These are phyloP conservation scores for Osmoderma eremita DNA, from an alignment of 2,888 invertebrate genomes.

Conservation along the genomic window DNA sequence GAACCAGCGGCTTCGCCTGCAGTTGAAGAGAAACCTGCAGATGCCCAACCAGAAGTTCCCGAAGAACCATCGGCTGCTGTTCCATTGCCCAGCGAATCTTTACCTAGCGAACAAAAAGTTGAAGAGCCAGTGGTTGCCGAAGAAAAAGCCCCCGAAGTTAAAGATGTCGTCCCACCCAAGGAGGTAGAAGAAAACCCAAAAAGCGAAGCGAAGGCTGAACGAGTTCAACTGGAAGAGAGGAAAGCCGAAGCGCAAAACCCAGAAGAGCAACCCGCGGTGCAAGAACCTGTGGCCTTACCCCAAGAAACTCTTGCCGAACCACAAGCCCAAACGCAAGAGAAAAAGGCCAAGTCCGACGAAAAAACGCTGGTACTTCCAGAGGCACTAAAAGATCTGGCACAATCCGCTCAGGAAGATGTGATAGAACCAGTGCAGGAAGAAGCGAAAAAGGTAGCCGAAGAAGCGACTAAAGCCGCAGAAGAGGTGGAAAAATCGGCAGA, in stretches of 20 bases:
- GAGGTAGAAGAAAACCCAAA: conserved; percentile 49
- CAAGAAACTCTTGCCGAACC: conserved; percentile 45
- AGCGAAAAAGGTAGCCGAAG: conserved; percentile 45
- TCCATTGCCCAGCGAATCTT: conserved; percentile 57
- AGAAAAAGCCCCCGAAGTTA: conserved; percentile 47
- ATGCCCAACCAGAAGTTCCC: conserved; percentile 49
- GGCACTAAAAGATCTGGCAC: conserved; percentile 45
- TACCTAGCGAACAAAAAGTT: conserved; percentile 46
- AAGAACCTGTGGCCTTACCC: conserved; percentile 18
- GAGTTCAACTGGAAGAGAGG: conserved; percentile 32
- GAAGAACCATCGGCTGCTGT: conserved; percentile 50
- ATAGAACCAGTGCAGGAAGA: conserved; percentile 50
- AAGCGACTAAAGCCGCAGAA: conserved; percentile 43
- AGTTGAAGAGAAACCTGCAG: conserved; percentile 52
- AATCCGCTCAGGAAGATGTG: conserved; percentile 50
- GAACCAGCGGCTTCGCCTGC: conserved; percentile 29
- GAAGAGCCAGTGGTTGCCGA: conserved; percentile 49
- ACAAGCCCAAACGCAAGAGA: conserved; percentile 42
- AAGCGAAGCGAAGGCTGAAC: conserved; percentile 53
- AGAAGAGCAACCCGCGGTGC: conserved; percentile 33
- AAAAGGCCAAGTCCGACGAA: conserved; percentile 47
- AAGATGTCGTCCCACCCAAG: conserved; percentile 34
- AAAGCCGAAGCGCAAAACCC: conserved; percentile 37
- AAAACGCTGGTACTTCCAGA: conserved; percentile 47
- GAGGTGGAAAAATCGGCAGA: conserved; percentile 52